Evolutionary conservation across 2,888 invertebrate species (phyloP), one percentile per base, ranked within the genome.

Genomic region (Buathra laborator): DNA sequence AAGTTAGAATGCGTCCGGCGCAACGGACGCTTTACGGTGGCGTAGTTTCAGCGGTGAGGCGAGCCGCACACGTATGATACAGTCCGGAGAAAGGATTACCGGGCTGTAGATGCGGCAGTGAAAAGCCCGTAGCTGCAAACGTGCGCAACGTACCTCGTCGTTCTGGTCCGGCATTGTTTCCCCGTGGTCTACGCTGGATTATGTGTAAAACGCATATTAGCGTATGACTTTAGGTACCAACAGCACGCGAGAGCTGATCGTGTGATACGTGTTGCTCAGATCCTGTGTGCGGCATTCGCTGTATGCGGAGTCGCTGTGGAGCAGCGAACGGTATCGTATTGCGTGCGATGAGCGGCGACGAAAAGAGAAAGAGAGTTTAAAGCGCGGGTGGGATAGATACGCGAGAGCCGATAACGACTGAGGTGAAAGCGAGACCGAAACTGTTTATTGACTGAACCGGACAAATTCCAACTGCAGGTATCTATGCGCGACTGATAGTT

Each of bases 361-460:
- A 67, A 80, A 76, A 51, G 70, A 83, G 66, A 76, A 76, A 71
- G 75, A 71, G 71, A 59, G 4, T 9, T 3, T 10, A 71, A 56
- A 56, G 59, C n/a, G 76, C 71, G 84, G 56, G 68, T 70, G 75
- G 83, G 79, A 64, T 51, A 53, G 83, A 85, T 75, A 80, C 56
- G 56, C 76, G n/a, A 51, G 68, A n/a, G 32, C 29, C 77, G 85
- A 86, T 83, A 86, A 84, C 84, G 72, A 67, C 81, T 72, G 24
- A 46, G 74, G 81, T 81, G 86, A 86, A 86, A 86, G 86, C 81
- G 80, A 83, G 53, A 77, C 72, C 48, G 37, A 37, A 71, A 32
- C 64, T 37, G 71, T 81, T 67, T 84, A 80, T 80, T 59, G 84
- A 80, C 80, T 71, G 75, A 46, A 76, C 71, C 76, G 75, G 53